Evolutionary conservation across 92 coral and sea anemone genomes (phyloP), one percentile per base, ranked within the genome.

Genomic region (Paragorgia papillata): DNA sequence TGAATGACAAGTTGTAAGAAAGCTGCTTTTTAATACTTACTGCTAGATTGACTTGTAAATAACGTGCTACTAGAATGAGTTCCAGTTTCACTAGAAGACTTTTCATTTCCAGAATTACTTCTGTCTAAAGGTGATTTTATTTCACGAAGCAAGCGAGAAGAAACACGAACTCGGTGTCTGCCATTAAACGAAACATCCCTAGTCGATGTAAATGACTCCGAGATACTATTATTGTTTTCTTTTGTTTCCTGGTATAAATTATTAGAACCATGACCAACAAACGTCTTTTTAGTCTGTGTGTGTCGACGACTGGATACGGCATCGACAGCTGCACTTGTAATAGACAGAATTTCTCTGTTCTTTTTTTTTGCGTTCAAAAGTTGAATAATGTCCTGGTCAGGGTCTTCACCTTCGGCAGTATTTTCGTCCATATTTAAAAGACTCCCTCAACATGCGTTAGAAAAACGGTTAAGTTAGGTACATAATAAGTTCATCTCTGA

Each of bases 271-370:
- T 59, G 54, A 20, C 24, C 68, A 28, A 12, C 50, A 71, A 35
- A 25, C 21, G 64, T 24, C n/a, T 32, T 44, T 55, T 55, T 71
- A 26, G 50, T 31, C 32, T 55, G 33, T 30, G 39, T 19, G 18
- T 68, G 78, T 2, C 62, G 76, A 14, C 67, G 50, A 56, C 67
- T 66, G n/a, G 88, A 59, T 53, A 93, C 66, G n/a, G 97, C 97
- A 75, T 88, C 67, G 10, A 87, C 97, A 14, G 97, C 97, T 61
- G 97, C 97, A 79, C 56, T 86, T 15, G 97, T 93, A 51, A 90
- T 69, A 7, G 88, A 85, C 17, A 92, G 86, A 44, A 92, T 90
- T 73, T 92, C 91, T 62, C 69, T 81, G 43, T 82, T 71, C 39
- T 57, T 54, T 73, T 54, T 87, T 43, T 66, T 79, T 6, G 73